A percentile compares a stretch with the other conserved stretches of the same genome.
phyloP scores from a whole-genome alignment of 1,140 invertebrate species.

The Melitaea cinxia region DNA sequence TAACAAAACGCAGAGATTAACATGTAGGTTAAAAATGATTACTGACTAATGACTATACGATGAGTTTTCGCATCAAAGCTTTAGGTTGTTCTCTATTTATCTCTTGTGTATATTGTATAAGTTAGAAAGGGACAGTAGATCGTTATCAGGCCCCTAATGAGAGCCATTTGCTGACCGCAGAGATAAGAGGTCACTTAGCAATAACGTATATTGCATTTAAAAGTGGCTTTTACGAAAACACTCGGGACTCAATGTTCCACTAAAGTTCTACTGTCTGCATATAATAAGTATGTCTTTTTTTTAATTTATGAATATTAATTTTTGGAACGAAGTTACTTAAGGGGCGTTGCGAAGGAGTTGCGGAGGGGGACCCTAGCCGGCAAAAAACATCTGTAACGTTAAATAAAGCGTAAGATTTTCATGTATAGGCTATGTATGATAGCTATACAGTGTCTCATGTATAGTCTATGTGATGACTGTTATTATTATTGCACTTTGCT shows the following conservation, averaged over 20 bases:
- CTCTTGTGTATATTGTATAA: neutral
- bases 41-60: neutral
- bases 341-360: too few species aligned
- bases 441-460: too few species aligned
- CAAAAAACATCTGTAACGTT: too few species aligned
- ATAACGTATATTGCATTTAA: constrained; percentile 1
- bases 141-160: constrained; percentile 7
- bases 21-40: neutral
- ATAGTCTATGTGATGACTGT: too few species aligned
- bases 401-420: too few species aligned
- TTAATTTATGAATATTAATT: too few species aligned
- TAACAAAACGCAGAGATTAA: neutral
- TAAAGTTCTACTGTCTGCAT: neutral
- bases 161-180: constrained; percentile 9
- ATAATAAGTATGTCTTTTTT: neutral
- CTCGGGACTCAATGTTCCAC: neutral
- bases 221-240: neutral
- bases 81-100: neutral
- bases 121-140: neutral
- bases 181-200: constrained; percentile 8
- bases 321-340: too few species aligned
- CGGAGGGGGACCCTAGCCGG: too few species aligned
- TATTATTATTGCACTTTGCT: too few species aligned
- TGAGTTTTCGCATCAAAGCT: neutral
- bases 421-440: too few species aligned